Percentiles rank a stretch among this genome's conserved stretches.
Evolutionary conservation across 2,888 invertebrate species (phyloP).

Genomic region (Pyrocoelia pectoralis): DNA sequence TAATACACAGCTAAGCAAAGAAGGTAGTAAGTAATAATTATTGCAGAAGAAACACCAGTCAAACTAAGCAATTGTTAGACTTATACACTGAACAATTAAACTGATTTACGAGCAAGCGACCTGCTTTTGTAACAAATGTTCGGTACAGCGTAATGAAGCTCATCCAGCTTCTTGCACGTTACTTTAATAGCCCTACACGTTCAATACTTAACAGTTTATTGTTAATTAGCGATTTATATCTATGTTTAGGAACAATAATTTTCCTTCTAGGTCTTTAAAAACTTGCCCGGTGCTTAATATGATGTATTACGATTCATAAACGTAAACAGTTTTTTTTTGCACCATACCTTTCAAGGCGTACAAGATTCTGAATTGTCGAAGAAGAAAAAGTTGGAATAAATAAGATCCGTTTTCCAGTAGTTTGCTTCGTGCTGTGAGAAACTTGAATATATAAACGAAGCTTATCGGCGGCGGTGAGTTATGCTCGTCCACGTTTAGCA

Average conservation of each 20-base stretch:
- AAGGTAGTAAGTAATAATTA: too few relatives aligned
- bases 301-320: slow-evolving; percentile 25
- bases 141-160: slow-evolving; percentile 29
- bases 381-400: slow-evolving; percentile 29
- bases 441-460: slow-evolving; percentile 45
- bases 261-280: too few relatives aligned
- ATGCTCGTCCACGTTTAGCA: slow-evolving; percentile 44
- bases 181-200: slow-evolving; percentile 22
- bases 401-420: slow-evolving; percentile 43
- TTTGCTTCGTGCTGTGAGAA: slow-evolving; percentile 45
- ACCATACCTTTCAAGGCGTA: neutral
- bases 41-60: slow-evolving; percentile 25
- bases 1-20: too few relatives aligned
- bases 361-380: neutral
- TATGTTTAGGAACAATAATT: slow-evolving; percentile 25
- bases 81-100: slow-evolving; percentile 34
- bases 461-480: slow-evolving; percentile 45
- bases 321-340: slow-evolving; percentile 7
- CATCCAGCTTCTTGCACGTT: slow-evolving; percentile 33
- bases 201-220: slow-evolving; percentile 31
- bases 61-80: slow-evolving; percentile 28
- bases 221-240: slow-evolving; percentile 34
- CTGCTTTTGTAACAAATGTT: slow-evolving; percentile 35
- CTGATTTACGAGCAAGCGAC: slow-evolving; percentile 36
- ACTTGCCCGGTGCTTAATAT: slow-evolving; percentile 2